Evolutionary conservation across 2,797 vertebrate species (phyloP), one percentile per base, ranked within the genome.

Genomic region (Hapalemur alaotrensis): DNA sequence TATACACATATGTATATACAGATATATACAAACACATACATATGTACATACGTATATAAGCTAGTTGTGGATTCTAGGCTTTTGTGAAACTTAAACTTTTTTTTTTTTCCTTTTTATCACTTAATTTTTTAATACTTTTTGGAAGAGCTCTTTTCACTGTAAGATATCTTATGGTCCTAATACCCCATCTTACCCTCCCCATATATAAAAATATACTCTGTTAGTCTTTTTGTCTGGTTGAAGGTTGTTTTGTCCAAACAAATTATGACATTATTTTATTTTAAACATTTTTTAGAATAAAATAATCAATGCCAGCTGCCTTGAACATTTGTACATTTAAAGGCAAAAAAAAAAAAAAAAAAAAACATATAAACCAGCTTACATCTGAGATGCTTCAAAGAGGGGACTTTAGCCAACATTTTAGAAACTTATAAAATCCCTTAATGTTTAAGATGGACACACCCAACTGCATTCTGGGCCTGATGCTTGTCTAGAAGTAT

Each of bases 281-380:
- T 96, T 96, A 81, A 91, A 80, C 30, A 67, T 82, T 67, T 69
- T 96, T 85, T 92, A 73, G 32, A 94, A 91, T 86, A 73, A 95
- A 97, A 78, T 86, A 95, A 97, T 96, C 92, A 97, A 75, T 95
- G 78, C 85, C 95, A 97, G 97, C 59, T 97, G 73, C 85, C 73
- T 61, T 70, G 18, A 92, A 89, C 75, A 83, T 79, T 96, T 95
- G 54, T 88, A 59, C 52, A 75, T 91, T 94, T 92, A 83, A 88
- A 91, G 41, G 67, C 5, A 32, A 82, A 86, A 92, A 54, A 52
- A 50, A 50, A 92, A 54, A 52, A 50, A 50, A 20, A 2, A 52
- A 54, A 22, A 85, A 84, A 94, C 20, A 69, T 92, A 67, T 92
- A 92, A 95, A 95, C 32, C 32, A 96, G 75, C 65, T 95, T 95